These are phyloP conservation scores for Pentamera pediparva DNA, from an alignment of 53 echinoderm and acorn worm genomes.

Conservation along the genomic window DNA sequence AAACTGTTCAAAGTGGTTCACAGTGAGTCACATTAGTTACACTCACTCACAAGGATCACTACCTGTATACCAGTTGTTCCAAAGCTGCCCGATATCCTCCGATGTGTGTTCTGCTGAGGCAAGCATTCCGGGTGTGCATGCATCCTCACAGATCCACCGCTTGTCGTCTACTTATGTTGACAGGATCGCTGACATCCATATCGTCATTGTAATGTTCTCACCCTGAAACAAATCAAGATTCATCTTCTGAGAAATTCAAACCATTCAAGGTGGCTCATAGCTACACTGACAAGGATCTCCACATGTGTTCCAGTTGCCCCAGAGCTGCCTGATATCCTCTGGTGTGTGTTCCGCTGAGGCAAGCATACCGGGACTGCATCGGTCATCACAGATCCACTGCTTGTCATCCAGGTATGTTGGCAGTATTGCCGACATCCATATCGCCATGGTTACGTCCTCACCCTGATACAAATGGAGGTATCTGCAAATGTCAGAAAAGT, in stretches of 20 bases:
- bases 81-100: constrained; percentile 47
- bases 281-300: constrained; percentile 70
- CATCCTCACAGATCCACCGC: constrained; percentile 66
- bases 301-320: constrained; percentile 66
- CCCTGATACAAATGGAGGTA: constrained; percentile 76
- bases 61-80: constrained; percentile 65
- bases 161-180: constrained; percentile 69
- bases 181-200: constrained; percentile 78
- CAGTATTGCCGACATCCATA: constrained; percentile 78
- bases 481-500: constrained; percentile 11
- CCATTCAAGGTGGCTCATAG: neutral
- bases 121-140: constrained; percentile 58
- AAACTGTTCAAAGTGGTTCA: neutral
- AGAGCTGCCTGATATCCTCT: constrained; percentile 47
- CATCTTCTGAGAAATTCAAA: neutral
- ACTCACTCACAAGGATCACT: constrained; percentile 70
- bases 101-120: constrained; percentile 69
- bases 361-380: constrained; percentile 58
- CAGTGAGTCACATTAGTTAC: neutral
- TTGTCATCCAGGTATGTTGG: constrained; percentile 74
- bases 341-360: constrained; percentile 69
- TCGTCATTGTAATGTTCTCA: constrained; percentile 84
- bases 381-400: constrained; percentile 66
- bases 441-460: constrained; percentile 87
- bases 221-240: constrained; percentile 46